These are phyloP conservation scores for Hecatera dysodea DNA, from an alignment of 2,888 invertebrate genomes.

Conservation along the genomic window DNA sequence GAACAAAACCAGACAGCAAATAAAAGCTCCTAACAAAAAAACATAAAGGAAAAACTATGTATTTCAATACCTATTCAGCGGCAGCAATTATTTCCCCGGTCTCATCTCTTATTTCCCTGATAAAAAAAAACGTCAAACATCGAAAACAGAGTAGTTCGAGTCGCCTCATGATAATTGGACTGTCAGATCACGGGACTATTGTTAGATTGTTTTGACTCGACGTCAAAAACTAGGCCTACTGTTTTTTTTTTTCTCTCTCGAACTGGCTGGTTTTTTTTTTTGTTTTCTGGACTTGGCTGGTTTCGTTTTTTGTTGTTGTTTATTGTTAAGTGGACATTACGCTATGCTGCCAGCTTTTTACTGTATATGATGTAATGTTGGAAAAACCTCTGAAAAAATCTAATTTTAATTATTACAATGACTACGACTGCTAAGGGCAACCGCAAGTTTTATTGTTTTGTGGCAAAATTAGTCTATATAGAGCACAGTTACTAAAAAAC, in stretches of 20 bases:
- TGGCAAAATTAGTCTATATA: no score
- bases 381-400: no score
- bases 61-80: constrained; percentile 70
- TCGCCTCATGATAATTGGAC: constrained; percentile 76
- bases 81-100: constrained; percentile 71
- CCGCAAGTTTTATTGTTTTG: no score
- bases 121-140: constrained; percentile 73
- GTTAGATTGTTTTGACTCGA: constrained; percentile 65
- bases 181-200: constrained; percentile 70
- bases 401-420: no score
- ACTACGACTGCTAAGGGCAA: no score
- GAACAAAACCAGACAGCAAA: constrained; percentile 20
- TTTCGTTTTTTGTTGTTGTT: constrained; percentile 21
- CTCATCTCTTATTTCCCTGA: constrained; percentile 68
- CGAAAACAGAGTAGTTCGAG: constrained; percentile 69
- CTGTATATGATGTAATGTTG: no score
- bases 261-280: constrained; percentile 28
- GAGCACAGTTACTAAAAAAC: no score
- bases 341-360: neutral
- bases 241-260: constrained; percentile 32
- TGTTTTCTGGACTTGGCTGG: neutral
- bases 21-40: constrained; percentile 35
- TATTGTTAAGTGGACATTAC: neutral
- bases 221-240: constrained; percentile 33
- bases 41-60: constrained; percentile 44